Conservation (phyloP, 1,140 invertebrate species). For the Drosophila parvula region DNA sequence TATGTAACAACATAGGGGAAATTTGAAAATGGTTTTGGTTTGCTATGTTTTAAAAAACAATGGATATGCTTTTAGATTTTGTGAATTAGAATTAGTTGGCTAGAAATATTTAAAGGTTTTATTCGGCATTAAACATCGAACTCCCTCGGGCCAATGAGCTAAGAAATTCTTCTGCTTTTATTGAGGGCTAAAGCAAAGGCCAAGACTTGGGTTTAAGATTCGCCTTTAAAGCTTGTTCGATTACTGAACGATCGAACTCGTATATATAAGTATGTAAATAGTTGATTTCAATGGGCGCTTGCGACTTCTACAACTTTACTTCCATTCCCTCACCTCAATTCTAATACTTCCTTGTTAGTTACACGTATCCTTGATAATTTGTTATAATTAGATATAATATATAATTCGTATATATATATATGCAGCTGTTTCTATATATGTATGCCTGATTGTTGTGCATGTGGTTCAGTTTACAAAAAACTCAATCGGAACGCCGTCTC, state of each 20-base stretch:
- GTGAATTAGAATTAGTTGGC: constrained; percentile 55
- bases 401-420: constrained; percentile 64
- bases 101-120: constrained; percentile 56
- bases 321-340: constrained; percentile 49
- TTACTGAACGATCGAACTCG: constrained; percentile 52
- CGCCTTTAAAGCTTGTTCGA: constrained; percentile 73
- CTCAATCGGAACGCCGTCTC: constrained; percentile 67
- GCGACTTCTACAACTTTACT: constrained; percentile 59
- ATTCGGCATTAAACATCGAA: constrained; percentile 18
- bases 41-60: constrained; percentile 76
- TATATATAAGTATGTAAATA: constrained; percentile 70
- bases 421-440: constrained; percentile 69
- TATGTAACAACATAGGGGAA: constrained; percentile 54
- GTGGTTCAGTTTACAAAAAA: constrained; percentile 71
- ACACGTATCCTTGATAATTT: constrained; percentile 77
- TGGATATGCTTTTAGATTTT: constrained; percentile 70
- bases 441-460: constrained; percentile 82
- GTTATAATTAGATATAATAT: constrained; percentile 55
- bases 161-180: constrained; percentile 35
- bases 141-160: constrained; percentile 54
- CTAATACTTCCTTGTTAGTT: constrained; percentile 80
- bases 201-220: constrained; percentile 53
- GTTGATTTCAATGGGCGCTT: constrained; percentile 77
- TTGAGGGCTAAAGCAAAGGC: constrained; percentile 59
- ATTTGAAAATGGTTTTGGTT: constrained; percentile 14